Base-by-base conservation (phyloP, 92 coral and sea anemone genomes). In the Porites divaricata region DNA sequence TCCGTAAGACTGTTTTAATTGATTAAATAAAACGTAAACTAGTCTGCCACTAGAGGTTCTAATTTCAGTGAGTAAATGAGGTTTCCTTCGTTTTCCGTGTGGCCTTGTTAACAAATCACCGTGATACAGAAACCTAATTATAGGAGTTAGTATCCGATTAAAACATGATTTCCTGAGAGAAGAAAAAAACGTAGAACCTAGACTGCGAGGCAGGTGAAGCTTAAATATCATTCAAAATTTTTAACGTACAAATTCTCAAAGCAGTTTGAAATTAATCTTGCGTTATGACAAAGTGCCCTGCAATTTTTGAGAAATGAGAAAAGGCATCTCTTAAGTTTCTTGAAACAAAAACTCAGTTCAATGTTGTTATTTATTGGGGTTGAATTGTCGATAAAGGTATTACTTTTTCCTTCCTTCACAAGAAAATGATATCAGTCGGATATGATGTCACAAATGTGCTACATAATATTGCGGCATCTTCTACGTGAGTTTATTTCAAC, bases 161-260 rank as follows among this genome's bases (percentile, higher is more conserved):
- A 35, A 35, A 35, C 45, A 35, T 35, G 45, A 35, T 35, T 35
- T 35, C 45, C 45, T 35, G 45, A 35, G 45, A 35, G 45, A 4
- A 35, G 45, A 35, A 6, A 4, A 5, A 35, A 35, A 35, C 45
- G 45, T n/a, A 17, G 41, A 13, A 8, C 24, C 9, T 13, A 9
- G 45, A 9, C 67, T 3, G 45, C 64, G 12, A 64, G 23, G 21
- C 76, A 80, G 85, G 85, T 80, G 76, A 56, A 80, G 41, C 13
- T 54, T 26, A 68, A 53, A 56, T 50, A 21, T 14, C 54, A 16
- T 67, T 68, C 24, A 80, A 35, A 67, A 26, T 10, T 70, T 13
- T 1, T 49, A 19, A 17, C 10, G 14, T 22, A 19, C 12, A 11
- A 35, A 50, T 53, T 8, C 65, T 17, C 23, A 22, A 54, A 54